These are phyloP conservation scores for Macquaria australasica DNA, from an alignment of 2,113 vertebrate species.

Conservation along the genomic window DNA sequence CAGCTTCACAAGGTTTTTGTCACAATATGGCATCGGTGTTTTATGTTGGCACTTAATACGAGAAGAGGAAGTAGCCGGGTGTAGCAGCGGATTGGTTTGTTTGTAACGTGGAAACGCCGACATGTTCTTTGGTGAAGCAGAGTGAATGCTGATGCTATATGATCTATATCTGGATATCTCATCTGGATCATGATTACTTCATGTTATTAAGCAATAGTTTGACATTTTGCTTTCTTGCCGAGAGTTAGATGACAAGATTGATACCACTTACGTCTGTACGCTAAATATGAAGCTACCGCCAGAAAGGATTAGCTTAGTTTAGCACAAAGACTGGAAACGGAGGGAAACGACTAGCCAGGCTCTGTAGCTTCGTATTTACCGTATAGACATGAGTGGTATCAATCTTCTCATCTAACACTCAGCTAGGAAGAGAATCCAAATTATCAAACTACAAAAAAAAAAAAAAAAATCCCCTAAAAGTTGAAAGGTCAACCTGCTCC, in stretches of 20 bases:
- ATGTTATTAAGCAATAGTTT: not conserved
- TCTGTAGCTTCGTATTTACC: not conserved
- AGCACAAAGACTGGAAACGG: not conserved
- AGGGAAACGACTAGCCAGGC: not conserved
- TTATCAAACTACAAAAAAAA: not conserved
- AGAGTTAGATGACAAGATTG: not conserved
- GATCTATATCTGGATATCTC: not conserved
- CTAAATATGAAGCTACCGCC: not conserved
- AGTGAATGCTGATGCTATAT: not conserved
- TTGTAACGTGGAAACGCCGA: not conserved
- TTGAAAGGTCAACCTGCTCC: not conserved
- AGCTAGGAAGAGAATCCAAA: not conserved
- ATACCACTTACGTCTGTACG: not conserved
- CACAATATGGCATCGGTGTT: not conserved
- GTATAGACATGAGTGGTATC: not conserved
- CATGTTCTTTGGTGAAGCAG: slow-evolving; percentile 21
- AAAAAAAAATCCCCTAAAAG: no score
- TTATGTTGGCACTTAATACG: slow-evolving; percentile 24
- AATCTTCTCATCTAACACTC: no score
- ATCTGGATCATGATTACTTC: not conserved
- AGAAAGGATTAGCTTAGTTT: not conserved
- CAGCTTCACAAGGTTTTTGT: not conserved
- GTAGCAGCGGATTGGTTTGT: not conserved
- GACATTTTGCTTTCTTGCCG: not conserved
- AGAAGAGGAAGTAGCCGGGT: not conserved